Conservation (phyloP, 2,888 invertebrate genomes). For the Tryphoninae sp. region DNA sequence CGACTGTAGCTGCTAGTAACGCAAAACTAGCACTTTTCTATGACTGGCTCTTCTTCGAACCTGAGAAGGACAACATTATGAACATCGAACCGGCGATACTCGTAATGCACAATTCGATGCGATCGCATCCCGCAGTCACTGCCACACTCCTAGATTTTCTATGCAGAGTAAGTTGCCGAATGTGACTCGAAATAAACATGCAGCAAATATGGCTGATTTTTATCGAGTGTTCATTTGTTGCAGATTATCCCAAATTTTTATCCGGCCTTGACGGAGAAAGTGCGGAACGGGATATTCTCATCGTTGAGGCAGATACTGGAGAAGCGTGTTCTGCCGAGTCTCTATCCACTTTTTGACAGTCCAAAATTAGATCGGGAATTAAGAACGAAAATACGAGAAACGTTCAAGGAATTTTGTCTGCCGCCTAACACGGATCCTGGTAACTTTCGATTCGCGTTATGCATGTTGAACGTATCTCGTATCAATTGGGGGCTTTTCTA, state of each 20-base stretch:
- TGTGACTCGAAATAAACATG: neutral
- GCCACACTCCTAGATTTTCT: conserved; percentile 95
- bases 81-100: conserved; percentile 97
- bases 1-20: conserved; percentile 93
- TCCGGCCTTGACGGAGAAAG: conserved; percentile 90
- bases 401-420: conserved; percentile 94
- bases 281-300: conserved; percentile 90
- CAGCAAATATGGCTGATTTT: neutral
- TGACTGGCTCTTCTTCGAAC: conserved; percentile 96
- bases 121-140: conserved; percentile 94
- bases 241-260: conserved; percentile 94
- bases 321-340: conserved; percentile 94
- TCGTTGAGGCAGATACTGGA: conserved; percentile 93
- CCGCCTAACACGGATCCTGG: conserved; percentile 83
- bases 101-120: conserved; percentile 96
- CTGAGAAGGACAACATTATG: conserved; percentile 96
- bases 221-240: conserved; percentile 63
- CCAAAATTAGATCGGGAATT: conserved; percentile 93
- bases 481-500: conserved; percentile 60
- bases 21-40: conserved; percentile 95
- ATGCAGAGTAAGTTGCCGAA: conserved; percentile 84
- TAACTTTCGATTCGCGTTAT: conserved; percentile 70
- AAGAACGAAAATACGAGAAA: conserved; percentile 91
- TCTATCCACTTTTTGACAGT: conserved; percentile 93
- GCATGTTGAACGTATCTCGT: conserved; percentile 12